Percentiles rank a stretch among this genome's conserved stretches.
These are phyloP conservation scores for Elephantulus edwardii DNA, from an alignment of 2,113 vertebrate species.

Conservation along the genomic window DNA sequence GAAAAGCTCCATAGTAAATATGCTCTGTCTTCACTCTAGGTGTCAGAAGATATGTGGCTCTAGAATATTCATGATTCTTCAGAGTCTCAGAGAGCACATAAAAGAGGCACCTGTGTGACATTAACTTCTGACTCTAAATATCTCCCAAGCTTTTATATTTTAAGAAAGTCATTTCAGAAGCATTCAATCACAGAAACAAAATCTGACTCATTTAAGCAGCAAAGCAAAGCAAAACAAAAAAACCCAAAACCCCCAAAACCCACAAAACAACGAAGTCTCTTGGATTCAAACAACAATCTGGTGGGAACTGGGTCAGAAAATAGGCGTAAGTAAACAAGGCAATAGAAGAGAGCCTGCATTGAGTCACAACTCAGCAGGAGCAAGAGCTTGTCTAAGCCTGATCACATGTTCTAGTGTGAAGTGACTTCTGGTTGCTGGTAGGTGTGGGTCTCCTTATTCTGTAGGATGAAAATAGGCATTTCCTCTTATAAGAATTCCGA, in stretches of 20 bases:
- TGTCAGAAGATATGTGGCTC: not conserved
- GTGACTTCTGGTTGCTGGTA: no score
- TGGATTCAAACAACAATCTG: not conserved
- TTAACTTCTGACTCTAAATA: slow-evolving; percentile 12
- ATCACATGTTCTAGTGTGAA: no score
- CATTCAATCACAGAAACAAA: not conserved
- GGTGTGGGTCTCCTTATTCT: no score
- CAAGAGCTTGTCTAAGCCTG: no score
- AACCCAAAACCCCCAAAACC: no score
- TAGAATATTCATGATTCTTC: not conserved
- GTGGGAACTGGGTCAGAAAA: not conserved
- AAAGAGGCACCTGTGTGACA: not conserved
- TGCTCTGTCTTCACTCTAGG: not conserved
- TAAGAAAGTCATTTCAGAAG: not conserved
- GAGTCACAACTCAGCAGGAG: not conserved
- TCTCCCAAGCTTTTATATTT: not conserved
- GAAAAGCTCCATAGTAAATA: not conserved
- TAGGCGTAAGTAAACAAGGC: not conserved
- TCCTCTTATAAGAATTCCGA: not conserved
- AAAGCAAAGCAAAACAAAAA: not conserved
- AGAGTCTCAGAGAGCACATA: not conserved
- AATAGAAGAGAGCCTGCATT: not conserved
- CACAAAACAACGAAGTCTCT: no score
- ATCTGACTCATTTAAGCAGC: not conserved
- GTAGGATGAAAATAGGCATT: not conserved